Conservation (phyloP, 2,888 invertebrate genomes). For the Brenthis ino region DNA sequence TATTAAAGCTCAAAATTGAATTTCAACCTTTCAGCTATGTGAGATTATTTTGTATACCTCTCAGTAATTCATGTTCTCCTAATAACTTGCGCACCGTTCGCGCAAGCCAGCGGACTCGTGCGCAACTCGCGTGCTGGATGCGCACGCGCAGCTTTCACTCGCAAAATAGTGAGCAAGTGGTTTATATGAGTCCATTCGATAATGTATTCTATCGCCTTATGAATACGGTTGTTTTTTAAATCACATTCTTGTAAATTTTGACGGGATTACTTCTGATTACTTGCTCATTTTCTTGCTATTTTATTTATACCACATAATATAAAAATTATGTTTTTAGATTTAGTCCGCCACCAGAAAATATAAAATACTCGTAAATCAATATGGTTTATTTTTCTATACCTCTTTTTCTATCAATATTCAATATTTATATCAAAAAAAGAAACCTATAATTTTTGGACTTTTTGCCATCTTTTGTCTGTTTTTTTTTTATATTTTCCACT, state of each 20-base stretch:
- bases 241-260: neutral
- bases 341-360: too few species aligned
- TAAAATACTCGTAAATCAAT: too few species aligned
- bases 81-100: conserved; percentile 75
- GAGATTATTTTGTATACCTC: neutral
- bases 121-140: conserved; percentile 64
- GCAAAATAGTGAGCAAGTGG: conserved; percentile 1
- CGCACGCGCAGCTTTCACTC: conserved; percentile 56
- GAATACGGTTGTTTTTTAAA: neutral
- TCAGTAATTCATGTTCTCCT: conserved; percentile 46
- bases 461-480: too few species aligned
- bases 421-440: too few species aligned
- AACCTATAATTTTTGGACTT: too few species aligned
- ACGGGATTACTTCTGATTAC: too few species aligned
- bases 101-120: conserved; percentile 75
- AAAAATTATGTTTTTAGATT: too few species aligned
- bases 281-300: too few species aligned
- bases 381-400: too few species aligned
- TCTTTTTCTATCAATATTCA: too few species aligned
- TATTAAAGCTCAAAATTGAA: neutral
- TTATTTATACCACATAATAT: too few species aligned
- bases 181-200: neutral
- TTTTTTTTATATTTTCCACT: too few species aligned
- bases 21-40: neutral
- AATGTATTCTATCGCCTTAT: neutral